Evolutionary conservation across 2,888 invertebrate species (phyloP).

Genomic region (Protophormia terraenovae): DNA sequence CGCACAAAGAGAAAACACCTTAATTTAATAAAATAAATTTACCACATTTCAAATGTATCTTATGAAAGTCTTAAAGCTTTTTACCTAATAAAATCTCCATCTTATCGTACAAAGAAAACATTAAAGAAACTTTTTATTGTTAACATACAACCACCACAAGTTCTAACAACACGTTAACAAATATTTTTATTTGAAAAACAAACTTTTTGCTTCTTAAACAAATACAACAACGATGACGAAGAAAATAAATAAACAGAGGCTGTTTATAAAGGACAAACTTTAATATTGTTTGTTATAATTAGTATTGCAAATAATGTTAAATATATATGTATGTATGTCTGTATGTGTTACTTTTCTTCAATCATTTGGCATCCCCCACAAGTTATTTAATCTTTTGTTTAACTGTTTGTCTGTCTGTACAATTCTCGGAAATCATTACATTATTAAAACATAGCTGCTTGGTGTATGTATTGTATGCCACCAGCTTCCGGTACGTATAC

Average conservation of each 20-base stretch:
- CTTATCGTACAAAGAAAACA: neutral
- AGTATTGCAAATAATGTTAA: constrained; percentile 79
- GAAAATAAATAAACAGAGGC: constrained; percentile 11
- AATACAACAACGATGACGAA: neutral
- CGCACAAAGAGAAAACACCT: no score
- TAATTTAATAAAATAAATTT: no score
- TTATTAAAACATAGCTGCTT: neutral
- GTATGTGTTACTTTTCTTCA: neutral
- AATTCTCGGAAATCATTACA: neutral
- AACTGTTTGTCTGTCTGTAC: neutral
- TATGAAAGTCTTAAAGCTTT: no score
- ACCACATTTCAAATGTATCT: no score
- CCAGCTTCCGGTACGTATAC: neutral
- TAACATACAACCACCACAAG: neutral
- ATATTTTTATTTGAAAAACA: neutral
- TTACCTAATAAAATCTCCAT: no score
- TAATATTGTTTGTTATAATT: constrained; percentile 80
- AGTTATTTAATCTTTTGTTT: neutral
- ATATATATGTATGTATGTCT: neutral
- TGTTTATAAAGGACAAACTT: constrained; percentile 43
- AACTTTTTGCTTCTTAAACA: neutral
- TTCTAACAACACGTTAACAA: neutral
- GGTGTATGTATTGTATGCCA: neutral
- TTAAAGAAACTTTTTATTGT: neutral
- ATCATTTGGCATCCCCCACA: neutral